Evolutionary conservation across 2,888 invertebrate genomes (phyloP), one percentile per base, ranked within the genome.

Genomic region (Pecten maximus): DNA sequence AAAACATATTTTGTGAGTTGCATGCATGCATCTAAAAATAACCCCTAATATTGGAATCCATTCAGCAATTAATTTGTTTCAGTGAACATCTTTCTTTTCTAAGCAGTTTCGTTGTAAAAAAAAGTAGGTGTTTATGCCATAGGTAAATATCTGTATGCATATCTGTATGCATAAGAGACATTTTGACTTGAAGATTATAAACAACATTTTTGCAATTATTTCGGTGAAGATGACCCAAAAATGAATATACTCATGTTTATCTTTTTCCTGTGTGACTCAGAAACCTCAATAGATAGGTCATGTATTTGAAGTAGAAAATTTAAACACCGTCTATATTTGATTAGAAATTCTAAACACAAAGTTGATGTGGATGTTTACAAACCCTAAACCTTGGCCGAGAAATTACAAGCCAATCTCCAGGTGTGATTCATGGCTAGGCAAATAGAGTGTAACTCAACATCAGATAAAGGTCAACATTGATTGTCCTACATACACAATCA

Each of bases 301-400:
- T 60, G 60, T 74, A 74, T 74, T 74, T 74, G 74, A 74, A 74
- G 74, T 74, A 28, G 74, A 74, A 74, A 74, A 74, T 74, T 74
- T 74, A 74, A 74, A 74, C 74, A 74, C 74, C 15, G 35, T 74
- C 74, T 28, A 8, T 74, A 74, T 74, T 74, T 74, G 74, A 74
- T 74, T 74, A 74, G 74, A 74, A 74, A 74, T 74, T 74, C 74
- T 74, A 28, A 35, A 74, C 74, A 74, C 35, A 28, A 16, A 74
- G 74, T 74, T 74, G 74, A 74, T 74, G 74, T 74, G 35, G 74
- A 35, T 74, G 74, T 74, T 74, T 74, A 74, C 74, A 74, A 74
- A 74, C 35, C 28, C 74, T 74, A 74, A 74, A 74, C 74, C 74
- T 74, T 74, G 74, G 74, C 74, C 74, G 74, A 74, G 74, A 74